Base-by-base conservation (phyloP, 2,797 vertebrate species). In the Podarcis lilfordi region DNA sequence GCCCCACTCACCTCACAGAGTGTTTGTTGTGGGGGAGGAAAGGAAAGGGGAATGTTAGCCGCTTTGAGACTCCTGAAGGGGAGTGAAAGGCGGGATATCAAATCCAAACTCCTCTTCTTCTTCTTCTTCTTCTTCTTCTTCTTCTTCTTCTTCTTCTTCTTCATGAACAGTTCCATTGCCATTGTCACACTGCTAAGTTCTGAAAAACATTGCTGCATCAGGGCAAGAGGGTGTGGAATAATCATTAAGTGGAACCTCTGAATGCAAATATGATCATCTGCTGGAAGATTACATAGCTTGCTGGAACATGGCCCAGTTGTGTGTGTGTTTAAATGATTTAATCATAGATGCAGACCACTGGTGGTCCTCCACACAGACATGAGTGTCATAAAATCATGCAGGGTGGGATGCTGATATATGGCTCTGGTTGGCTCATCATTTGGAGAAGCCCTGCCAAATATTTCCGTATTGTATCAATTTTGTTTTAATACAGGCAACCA, bases 341-440 rank as follows among this genome's bases (percentile, higher is more conserved):
- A 55, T 83, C 25, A 50, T 74, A 74, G 68, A 74, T 74, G 55
- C 10, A 86, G 68, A 74, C 25, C 82, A 32, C 32, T 75, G 55
- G 69, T 89, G 83, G 69, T 85, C 69, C 27, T 80, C 77, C 7
- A 50, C 17, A 19, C 17, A 84, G 71, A 87, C 13, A 7, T 10
- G 0, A 86, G 32, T 55, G 74, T 71, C 21, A 0, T 2, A 86
- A 92, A 91, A 91, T 85, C 66, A 86, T 79, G 0, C 17, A 9
- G 85, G n/a, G 4, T 80, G 50, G 77, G 84, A 84, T 88, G 79
- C 8, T 92, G 1, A 61, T 59, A 3, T 84, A 78, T 84, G 32
- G 37, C 82, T 86, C 82, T 88, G 35, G 74, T 87, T 91, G 85
- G 85, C 0, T 0, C 80, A 27, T 86, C 87, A 59, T 29, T 80